Conservation (phyloP, 2,797 vertebrate species). For the Merluccius polli region DNA sequence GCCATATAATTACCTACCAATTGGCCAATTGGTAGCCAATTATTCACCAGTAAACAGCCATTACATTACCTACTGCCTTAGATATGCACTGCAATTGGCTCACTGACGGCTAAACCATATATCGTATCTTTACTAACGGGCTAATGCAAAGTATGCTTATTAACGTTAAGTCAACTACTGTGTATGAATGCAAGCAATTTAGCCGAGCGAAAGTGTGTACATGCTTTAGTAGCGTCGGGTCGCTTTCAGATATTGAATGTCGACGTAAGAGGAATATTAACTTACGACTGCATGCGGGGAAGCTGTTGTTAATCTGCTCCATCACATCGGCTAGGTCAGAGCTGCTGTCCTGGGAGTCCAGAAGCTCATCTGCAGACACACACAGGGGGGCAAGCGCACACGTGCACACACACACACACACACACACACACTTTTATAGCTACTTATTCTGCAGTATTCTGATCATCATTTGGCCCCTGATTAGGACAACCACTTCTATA, state of each 20-base stretch:
- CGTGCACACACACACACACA: too few species aligned
- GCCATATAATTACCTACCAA: not conserved
- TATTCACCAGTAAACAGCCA: not conserved
- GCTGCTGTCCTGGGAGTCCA: conserved; percentile 82
- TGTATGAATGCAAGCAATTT: not conserved
- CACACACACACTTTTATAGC: too few species aligned
- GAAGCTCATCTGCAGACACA: conserved; percentile 77
- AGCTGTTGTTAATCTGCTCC: conserved; percentile 96
- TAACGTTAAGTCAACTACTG: not conserved
- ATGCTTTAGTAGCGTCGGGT: not conserved
- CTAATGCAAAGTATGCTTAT: not conserved
- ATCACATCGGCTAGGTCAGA: conserved; percentile 93
- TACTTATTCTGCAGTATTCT: not conserved
- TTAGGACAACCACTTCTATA: not conserved
- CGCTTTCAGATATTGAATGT: conserved; percentile 18
- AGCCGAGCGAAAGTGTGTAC: not conserved
- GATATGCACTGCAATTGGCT: not conserved
- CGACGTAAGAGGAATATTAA: conserved; percentile 41
- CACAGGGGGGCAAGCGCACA: too few species aligned
- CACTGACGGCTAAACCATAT: not conserved
- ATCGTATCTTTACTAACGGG: not conserved
- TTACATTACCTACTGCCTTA: not conserved
- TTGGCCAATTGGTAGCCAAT: too few species aligned
- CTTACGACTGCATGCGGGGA: conserved; percentile 93
- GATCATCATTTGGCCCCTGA: not conserved